These are phyloP conservation scores for Aepyceros melampus DNA, from an alignment of 2,113 vertebrate genomes.

Conservation along the genomic window DNA sequence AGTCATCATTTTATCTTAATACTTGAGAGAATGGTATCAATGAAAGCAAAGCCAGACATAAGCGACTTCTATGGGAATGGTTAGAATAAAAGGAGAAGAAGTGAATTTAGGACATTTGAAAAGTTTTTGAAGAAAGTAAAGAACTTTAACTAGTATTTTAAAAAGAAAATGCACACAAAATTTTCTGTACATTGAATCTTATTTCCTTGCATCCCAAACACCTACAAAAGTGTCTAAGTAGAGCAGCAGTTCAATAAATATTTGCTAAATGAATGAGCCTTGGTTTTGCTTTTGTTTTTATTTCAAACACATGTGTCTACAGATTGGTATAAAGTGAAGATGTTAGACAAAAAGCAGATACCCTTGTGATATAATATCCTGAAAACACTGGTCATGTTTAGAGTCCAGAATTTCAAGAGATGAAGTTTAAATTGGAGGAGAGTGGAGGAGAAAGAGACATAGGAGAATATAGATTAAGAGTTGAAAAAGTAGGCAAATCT, in stretches of 20 bases:
- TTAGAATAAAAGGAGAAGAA: background rate
- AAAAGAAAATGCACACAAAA: background rate
- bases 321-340: background rate
- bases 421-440: background rate
- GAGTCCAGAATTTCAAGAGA: background rate
- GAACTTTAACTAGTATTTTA: background rate
- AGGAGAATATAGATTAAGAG: background rate
- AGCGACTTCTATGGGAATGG: background rate
- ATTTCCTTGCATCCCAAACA: background rate
- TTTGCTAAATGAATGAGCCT: background rate
- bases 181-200: background rate
- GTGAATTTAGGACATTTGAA: background rate
- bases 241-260: background rate
- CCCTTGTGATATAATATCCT: background rate
- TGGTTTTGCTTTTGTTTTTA: background rate
- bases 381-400: background rate
- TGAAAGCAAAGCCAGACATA: background rate
- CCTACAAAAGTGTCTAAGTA: background rate
- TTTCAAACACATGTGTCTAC: background rate
- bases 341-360: background rate
- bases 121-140: background rate
- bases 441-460: background rate
- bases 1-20: background rate
- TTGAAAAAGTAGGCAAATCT: background rate
- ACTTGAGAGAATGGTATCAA: background rate